Evolutionary conservation across 2,113 vertebrate genomes (phyloP).

Genomic region (Perccottus glenii): DNA sequence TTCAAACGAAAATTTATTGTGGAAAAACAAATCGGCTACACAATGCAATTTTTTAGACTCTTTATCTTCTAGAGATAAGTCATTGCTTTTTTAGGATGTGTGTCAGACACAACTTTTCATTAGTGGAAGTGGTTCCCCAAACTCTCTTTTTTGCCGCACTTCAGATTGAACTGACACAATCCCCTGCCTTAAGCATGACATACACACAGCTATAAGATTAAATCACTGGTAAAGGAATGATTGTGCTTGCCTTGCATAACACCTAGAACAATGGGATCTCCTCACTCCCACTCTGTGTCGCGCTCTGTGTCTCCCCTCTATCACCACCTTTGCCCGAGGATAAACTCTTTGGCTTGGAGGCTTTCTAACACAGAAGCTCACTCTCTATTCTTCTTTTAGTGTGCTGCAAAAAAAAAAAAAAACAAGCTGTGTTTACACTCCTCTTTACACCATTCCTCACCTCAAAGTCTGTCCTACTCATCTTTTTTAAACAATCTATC

Average conservation of each 20-base stretch:
- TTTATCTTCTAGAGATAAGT: constrained; percentile 8
- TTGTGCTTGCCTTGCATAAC: constrained; percentile 36
- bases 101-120: constrained; percentile 55
- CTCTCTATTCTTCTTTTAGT: constrained; percentile 39
- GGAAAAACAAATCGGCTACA: not conserved
- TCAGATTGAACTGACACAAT: constrained; percentile 65
- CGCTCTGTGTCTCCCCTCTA: constrained; percentile 23
- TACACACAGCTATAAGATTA: constrained; percentile 25
- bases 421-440: constrained; percentile 39
- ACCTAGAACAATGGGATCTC: constrained; percentile 36
- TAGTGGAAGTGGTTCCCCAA: constrained; percentile 49
- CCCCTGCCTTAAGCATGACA: no score
- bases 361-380: constrained; percentile 30
- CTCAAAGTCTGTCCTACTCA: not conserved
- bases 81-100: constrained; percentile 18
- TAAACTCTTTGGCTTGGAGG: constrained; percentile 50
- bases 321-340: constrained; percentile 60
- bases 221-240: constrained; percentile 46
- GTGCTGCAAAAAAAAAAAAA: constrained; percentile 24
- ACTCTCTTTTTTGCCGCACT: constrained; percentile 42
- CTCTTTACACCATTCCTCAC: not conserved
- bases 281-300: constrained; percentile 20
- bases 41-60: constrained; percentile 13
- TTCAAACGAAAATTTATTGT: no score
- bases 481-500: constrained; percentile 64